Percentiles rank a stretch among this genome's conserved stretches.
Conservation (phyloP, 2,888 invertebrate species). For the Microctonus brassicae region DNA sequence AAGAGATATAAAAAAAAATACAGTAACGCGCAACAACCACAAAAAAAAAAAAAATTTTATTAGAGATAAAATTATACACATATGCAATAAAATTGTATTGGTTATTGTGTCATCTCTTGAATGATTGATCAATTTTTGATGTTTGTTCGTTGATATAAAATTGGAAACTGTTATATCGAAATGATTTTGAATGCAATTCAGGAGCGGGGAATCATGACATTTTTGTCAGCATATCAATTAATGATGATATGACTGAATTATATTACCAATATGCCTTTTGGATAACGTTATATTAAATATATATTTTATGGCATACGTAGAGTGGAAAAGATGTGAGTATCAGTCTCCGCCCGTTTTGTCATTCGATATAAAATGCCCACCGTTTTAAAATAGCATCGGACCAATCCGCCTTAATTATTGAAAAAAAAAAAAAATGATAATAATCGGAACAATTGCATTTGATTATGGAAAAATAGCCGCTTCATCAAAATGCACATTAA, state of each 20-base stretch:
- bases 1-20: neutral
- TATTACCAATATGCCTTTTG: constrained; percentile 27
- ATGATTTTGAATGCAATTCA: neutral
- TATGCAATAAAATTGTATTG: neutral
- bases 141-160: neutral
- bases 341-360: constrained; percentile 25
- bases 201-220: neutral
- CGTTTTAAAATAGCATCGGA: constrained; percentile 53
- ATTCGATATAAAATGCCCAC: constrained; percentile 40
- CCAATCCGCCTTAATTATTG: constrained; percentile 62
- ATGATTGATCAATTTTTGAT: neutral
- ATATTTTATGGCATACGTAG: constrained; percentile 3
- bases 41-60: neutral
- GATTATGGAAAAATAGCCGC: constrained; percentile 52
- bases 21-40: neutral
- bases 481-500: constrained; percentile 42
- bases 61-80: neutral
- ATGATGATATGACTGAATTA: neutral
- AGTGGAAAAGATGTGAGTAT: neutral
- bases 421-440: neutral
- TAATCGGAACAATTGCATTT: neutral
- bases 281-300: neutral
- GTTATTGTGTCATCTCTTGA: neutral
- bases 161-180: neutral
- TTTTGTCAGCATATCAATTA: neutral